Percentiles rank a stretch among this genome's conserved stretches.
These are phyloP conservation scores for Osmoderma eremita DNA, from an alignment of 2,888 invertebrate genomes.

Conservation along the genomic window DNA sequence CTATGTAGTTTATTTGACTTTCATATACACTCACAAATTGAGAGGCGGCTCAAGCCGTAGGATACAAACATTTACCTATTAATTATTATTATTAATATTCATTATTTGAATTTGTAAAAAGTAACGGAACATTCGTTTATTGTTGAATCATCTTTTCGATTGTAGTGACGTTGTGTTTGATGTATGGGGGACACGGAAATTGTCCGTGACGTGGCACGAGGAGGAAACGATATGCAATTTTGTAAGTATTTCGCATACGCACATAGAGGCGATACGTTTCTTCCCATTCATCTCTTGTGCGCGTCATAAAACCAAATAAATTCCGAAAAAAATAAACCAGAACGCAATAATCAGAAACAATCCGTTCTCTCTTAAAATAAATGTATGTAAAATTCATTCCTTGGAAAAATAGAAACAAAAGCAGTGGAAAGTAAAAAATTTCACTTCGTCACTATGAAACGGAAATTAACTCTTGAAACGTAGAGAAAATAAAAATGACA, in stretches of 20 bases:
- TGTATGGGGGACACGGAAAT: too few relatives aligned
- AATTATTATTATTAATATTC: constrained; percentile 67
- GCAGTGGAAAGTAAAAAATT: constrained; percentile 1
- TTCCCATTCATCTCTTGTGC: too few relatives aligned
- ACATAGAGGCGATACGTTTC: too few relatives aligned
- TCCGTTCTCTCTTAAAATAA: constrained; percentile 12
- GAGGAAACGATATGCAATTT: not conserved
- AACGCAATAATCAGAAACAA: constrained; percentile 31
- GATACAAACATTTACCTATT: constrained; percentile 67
- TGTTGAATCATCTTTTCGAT: constrained; percentile 52
- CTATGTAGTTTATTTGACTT: constrained; percentile 67
- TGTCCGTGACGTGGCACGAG: not conserved
- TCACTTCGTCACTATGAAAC: too few relatives aligned
- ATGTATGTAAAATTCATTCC: too few relatives aligned
- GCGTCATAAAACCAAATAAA: not conserved
- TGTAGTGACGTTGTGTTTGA: not conserved
- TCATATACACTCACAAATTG: constrained; percentile 67
- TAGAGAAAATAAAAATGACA: too few relatives aligned
- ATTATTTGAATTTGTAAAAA: constrained; percentile 59
- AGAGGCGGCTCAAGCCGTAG: constrained; percentile 66
- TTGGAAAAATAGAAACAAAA: too few relatives aligned
- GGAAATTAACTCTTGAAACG: too few relatives aligned
- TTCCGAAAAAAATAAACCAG: constrained; percentile 4
- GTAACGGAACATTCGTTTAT: constrained; percentile 58
- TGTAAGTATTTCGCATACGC: not conserved